Evolutionary conservation across 92 coral and sea anemone species (phyloP), one percentile per base, ranked within the genome.

Genomic region (Heliopora coerulea): DNA sequence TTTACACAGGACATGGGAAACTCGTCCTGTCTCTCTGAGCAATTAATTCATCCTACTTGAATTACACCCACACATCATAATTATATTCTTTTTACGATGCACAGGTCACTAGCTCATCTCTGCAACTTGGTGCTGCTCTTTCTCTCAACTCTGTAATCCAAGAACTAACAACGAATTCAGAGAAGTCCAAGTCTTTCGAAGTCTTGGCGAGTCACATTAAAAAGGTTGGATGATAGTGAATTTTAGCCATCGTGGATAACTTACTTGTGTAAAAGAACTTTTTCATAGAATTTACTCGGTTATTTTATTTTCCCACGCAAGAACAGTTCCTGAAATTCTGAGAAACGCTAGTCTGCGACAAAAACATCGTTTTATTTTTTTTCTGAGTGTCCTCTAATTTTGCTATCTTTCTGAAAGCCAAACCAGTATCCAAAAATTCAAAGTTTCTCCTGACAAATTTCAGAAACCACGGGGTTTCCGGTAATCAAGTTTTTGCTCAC

Each of bases 51-150:
- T 4, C 42, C 42, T 4, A 37, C 42, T 37, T 4, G 11, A 37
- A 37, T 37, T 4, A 37, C 11, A 37, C 11, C 11, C 42, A 28
- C 4, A 58, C 12, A 21, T 62, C 34, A 0, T 31, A 8, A 62
- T 25, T 15, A 39, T 41, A 37, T 68, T 68, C 75, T 15, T 31
- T 48, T 30, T 49, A 11, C 35, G 10, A 34, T 30, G n/a, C 8
- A 13, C 40, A 87, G 91, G 78, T 62, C 15, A 77, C 86, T 26
- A 80, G 78, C 54, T 57, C 78, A 11, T 72, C 72, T 54, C 49
- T 87, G n/a, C 79, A 76, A 33, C 88, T 87, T 59, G 91, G 91
- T 61, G 91, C 83, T 10, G 85, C 88, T 3, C 50, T 84, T 15
- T 58, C 91, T 13, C 85, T 87, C 13, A 66, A 59, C 31, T 65